A percentile compares a stretch with the other conserved stretches of the same genome.
phyloP scores from a whole-genome alignment of 2,113 vertebrate species.

The Orycteropus afer region DNA sequence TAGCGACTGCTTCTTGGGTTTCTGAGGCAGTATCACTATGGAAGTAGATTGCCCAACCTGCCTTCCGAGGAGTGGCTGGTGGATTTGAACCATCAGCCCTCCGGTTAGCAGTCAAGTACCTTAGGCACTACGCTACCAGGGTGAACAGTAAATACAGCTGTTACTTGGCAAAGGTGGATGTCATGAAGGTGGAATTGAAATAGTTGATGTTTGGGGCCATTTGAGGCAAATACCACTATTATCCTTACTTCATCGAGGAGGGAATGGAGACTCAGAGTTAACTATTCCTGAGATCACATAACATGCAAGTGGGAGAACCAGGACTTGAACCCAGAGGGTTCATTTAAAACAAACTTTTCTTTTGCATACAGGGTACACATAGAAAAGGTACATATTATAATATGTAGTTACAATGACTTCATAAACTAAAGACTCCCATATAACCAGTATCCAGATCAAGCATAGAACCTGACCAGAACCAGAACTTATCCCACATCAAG shows the following conservation, averaged over 20 bases:
- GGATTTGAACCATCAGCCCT: too few species aligned
- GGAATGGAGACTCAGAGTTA: neutral
- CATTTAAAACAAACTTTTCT: neutral
- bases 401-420: rapidly evolving
- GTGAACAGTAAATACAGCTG: too few species aligned
- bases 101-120: too few species aligned
- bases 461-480: neutral
- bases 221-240: neutral
- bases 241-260: neutral
- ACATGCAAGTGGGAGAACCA: neutral
- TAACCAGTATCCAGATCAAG: neutral
- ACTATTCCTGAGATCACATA: neutral
- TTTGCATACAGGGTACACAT: too few species aligned
- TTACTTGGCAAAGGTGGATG: too few species aligned
- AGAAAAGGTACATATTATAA: rapidly evolving
- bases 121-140: too few species aligned
- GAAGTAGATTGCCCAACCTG: too few species aligned
- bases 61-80: too few species aligned
- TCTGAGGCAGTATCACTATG: too few species aligned
- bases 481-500: rapidly evolving
- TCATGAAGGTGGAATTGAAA: neutral
- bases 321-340: neutral
- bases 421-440: neutral
- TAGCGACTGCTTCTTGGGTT: too few species aligned
- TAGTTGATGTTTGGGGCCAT: neutral